Percentiles rank a stretch among this genome's conserved stretches.
These are phyloP conservation scores for Yponomeuta sedellus DNA, from an alignment of 2,888 invertebrate species.

Conservation along the genomic window DNA sequence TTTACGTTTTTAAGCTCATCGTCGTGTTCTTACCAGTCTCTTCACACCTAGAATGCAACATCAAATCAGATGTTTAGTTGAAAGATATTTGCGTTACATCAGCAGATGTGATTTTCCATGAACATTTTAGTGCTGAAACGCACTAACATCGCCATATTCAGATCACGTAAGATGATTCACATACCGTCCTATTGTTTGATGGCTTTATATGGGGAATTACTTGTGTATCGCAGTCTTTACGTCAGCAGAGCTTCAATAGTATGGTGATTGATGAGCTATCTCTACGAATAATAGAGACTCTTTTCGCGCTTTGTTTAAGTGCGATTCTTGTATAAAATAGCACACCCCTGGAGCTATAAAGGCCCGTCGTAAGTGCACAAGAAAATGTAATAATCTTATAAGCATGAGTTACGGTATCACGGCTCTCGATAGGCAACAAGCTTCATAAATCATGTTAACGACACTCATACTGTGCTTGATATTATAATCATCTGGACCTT, in stretches of 20 bases:
- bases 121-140: conserved; percentile 6
- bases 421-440: neutral
- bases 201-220: neutral
- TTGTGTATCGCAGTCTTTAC: neutral
- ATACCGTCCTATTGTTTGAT: neutral
- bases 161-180: neutral
- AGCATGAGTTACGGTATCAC: too few relatives aligned
- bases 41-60: neutral
- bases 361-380: too few relatives aligned
- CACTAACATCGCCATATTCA: neutral
- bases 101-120: neutral
- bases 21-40: too few relatives aligned
- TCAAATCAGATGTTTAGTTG: neutral
- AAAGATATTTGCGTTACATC: neutral
- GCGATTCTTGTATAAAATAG: too few relatives aligned
- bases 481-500: neutral
- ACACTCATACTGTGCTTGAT: neutral
- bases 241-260: neutral
- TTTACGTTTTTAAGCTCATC: too few relatives aligned
- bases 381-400: too few relatives aligned
- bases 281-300: neutral
- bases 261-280: neutral
- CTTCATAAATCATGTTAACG: neutral
- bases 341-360: too few relatives aligned
- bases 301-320: too few relatives aligned